Base-by-base conservation (phyloP, 2,113 vertebrate genomes). In the Zootoca vivipara region DNA sequence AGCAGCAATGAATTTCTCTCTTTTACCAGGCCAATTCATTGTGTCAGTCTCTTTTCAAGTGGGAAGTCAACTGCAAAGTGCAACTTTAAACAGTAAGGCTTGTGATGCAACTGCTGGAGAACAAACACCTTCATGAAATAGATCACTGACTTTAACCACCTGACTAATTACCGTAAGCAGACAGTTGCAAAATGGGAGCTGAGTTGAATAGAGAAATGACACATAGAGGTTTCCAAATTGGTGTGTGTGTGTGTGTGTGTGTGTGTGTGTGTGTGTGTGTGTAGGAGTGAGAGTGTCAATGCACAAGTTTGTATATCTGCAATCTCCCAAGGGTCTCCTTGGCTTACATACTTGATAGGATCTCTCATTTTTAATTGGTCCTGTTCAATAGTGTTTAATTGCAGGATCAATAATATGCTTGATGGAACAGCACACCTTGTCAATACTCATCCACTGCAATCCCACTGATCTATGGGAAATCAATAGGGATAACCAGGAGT, bases 101-200 rank as follows among this genome's bases (percentile, higher is more conserved):
- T 90, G 90, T 85, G 65, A 92, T 85, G 40, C 15, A 77, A 46
- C 87, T 78, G 24, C 82, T 85, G 87, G 88, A 87, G 83, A 92
- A 90, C 58, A 83, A 87, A 93, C 78, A 77, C 85, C 10, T 52
- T 83, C 89, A 86, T 35, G 85, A 86, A 79, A 70, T n/a, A 90
- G 75, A 88, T 75, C 90, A 87, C 91, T 80, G 89, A 85, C 89
- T 83, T 91, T 94, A 94, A 91, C 90, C 80, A 93, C 56, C 82
- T 91, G 93, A 65, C 85, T 93, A 83, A 91, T 92, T 83, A n/a
- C n/a, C n/a, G n/a, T n/a, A 93, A 42, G 30, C 28, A 58, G 64
- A 30, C 42, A 91, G 92, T 91, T 58, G 93, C 74, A 70, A 90
- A 82, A 82, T 89, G 69, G 91, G 89, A 78, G 80, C 92, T 85